Evolutionary conservation across 2,888 invertebrate genomes (phyloP).

Genomic region (Teleogryllus oceanicus): DNA sequence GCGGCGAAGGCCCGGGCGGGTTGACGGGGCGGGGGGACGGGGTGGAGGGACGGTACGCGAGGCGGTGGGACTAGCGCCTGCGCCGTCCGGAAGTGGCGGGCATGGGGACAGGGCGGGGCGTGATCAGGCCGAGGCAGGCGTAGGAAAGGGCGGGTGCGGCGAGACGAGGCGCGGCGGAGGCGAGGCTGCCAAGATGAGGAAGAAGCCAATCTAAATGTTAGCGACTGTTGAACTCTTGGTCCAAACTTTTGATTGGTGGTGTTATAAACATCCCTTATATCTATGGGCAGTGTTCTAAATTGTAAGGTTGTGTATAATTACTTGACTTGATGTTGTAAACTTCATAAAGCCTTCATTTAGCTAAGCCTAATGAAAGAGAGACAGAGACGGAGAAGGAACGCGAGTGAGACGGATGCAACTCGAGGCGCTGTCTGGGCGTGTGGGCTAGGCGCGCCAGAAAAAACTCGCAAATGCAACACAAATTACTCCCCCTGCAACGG

Average conservation of each 20-base stretch:
- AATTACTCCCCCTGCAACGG: not conserved
- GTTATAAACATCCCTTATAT: constrained; percentile 18
- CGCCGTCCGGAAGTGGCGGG: no score
- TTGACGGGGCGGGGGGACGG: no score
- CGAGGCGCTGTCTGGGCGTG: not conserved
- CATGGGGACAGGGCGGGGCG: no score
- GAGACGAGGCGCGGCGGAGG: not conserved
- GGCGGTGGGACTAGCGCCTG: no score
- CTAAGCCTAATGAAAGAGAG: constrained; percentile 30
- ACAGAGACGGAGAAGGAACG: constrained; percentile 23
- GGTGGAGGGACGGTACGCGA: no score
- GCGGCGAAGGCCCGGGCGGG: no score
- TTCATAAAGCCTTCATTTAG: constrained; percentile 32
- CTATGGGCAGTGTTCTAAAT: constrained; percentile 25
- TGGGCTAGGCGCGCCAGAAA: not conserved
- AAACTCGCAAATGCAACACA: not conserved
- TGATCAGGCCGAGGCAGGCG: not conserved
- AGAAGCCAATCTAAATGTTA: constrained; percentile 18
- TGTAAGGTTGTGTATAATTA: constrained; percentile 32
- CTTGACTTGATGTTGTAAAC: constrained; percentile 29
- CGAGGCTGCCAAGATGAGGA: not conserved
- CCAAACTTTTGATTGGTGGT: constrained; percentile 18
- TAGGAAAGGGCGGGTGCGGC: not conserved
- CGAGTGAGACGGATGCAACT: not conserved
- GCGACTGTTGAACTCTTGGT: constrained; percentile 18